Conservation (phyloP, 2,797 vertebrate species). For the Eulemur albifrons region DNA sequence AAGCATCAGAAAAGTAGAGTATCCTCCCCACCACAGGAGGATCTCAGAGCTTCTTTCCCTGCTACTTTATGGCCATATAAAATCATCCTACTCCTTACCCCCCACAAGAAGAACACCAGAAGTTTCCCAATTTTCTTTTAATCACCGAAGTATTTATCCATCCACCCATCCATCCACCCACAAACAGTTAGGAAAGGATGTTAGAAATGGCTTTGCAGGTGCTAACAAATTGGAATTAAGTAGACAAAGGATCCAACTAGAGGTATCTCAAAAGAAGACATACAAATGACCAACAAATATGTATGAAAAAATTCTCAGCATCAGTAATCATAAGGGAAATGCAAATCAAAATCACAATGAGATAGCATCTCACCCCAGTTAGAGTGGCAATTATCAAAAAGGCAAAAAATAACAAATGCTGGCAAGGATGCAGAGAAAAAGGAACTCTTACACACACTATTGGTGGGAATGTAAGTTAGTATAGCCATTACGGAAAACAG, state of each 20-base stretch:
- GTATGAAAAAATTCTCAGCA: background rate
- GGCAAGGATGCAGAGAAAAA: background rate
- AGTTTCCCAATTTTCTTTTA: background rate
- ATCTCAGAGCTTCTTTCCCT: background rate
- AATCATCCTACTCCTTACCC: background rate
- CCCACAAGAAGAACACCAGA: background rate
- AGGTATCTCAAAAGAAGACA: background rate
- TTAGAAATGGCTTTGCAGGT: background rate
- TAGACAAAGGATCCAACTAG: background rate
- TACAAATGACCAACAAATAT: background rate
- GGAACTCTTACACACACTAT: background rate
- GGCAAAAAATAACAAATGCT: background rate
- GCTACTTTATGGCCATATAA: background rate
- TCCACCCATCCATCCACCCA: background rate
- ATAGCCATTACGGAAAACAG: background rate
- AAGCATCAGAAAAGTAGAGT: background rate
- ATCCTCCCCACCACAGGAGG: fast-evolving
- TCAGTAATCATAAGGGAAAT: background rate
- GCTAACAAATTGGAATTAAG: background rate
- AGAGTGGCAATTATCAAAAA: background rate
- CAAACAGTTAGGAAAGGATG: background rate
- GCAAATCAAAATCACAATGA: background rate
- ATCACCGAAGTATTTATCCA: background rate
- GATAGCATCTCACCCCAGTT: background rate
- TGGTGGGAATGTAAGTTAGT: background rate